Evolutionary conservation across 2,113 vertebrate genomes (phyloP), one percentile per base, ranked within the genome.

Genomic region (Odocoileus virginianus): DNA sequence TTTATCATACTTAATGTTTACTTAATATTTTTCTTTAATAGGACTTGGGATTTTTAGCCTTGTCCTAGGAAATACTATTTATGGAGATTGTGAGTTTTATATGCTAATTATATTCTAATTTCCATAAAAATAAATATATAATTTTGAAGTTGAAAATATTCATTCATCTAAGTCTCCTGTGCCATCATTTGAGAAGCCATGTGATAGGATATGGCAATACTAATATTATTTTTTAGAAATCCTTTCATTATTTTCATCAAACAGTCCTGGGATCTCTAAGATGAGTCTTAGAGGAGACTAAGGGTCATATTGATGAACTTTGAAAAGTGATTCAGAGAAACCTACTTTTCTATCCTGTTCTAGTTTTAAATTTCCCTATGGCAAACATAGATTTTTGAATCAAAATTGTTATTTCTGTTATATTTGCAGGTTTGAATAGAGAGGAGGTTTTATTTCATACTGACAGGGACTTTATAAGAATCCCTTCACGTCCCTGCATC

Each of bases 21-120:
- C 33, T 60, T 92, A 83, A 85, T 88, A 81, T 96, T 96, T 95
- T 95, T 86, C 40, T 74, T 95, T 94, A 97, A 95, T 89, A 45
- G 19, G 19, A 87, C 19, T 60, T 16, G 78, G n/a, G 23, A 47
- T 87, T 97, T 90, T 95, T 95, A 94, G 19, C 25, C 45, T 81
- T 96, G 30, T 25, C n/a, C 67, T 91, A 88, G 52, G 25, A 97
- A 95, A 60, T 97, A 82, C 43, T 87, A 79, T 87, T 91, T 95
- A 60, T 95, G n/a, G 30, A 96, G 88, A 52, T 82, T 93, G 17
- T 76, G 50, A 89, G 21, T 92, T 95, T 85, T 19, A n/a, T 92
- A 52, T 97, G 36, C 15, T 95, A 95, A 94, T 67, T 95, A 64
- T 43, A 85, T 47, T 96, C 91, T 97, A 40, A 67, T 93, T 36